A percentile compares a stretch with the other conserved stretches of the same genome.
These are phyloP conservation scores for Grammomys surdaster DNA, from an alignment of 2,113 vertebrate genomes.

Conservation along the genomic window DNA sequence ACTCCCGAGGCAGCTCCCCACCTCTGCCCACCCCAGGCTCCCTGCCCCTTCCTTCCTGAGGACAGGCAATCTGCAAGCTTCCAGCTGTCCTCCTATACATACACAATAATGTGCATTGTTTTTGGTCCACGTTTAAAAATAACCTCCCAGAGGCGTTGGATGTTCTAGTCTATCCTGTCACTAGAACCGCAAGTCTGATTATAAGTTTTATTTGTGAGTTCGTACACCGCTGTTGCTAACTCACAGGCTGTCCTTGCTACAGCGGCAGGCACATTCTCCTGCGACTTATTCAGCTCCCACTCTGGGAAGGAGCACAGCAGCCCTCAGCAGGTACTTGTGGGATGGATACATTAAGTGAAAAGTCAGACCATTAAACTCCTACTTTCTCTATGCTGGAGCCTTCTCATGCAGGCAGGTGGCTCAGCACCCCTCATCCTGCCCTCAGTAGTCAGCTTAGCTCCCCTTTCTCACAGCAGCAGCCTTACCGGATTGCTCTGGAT, in stretches of 20 bases:
- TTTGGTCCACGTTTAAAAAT: neutral
- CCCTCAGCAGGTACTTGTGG: neutral
- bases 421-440: neutral
- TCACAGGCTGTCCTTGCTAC: neutral
- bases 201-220: neutral
- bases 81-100: neutral
- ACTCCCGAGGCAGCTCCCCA: neutral
- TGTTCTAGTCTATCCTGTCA: neutral
- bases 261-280: neutral
- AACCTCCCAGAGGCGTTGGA: neutral
- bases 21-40: neutral
- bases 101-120: too few relatives aligned
- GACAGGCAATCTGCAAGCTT: neutral
- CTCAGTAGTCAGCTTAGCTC: neutral
- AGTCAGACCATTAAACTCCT: neutral
- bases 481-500: neutral
- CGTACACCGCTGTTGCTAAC: neutral
- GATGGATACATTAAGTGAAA: neutral
- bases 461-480: rapidly evolving
- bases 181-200: neutral
- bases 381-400: neutral
- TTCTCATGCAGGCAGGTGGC: neutral
- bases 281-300: neutral
- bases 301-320: neutral
- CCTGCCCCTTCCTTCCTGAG: neutral